Conservation (phyloP, 2,797 vertebrate genomes). For the Clangula hyemalis region DNA sequence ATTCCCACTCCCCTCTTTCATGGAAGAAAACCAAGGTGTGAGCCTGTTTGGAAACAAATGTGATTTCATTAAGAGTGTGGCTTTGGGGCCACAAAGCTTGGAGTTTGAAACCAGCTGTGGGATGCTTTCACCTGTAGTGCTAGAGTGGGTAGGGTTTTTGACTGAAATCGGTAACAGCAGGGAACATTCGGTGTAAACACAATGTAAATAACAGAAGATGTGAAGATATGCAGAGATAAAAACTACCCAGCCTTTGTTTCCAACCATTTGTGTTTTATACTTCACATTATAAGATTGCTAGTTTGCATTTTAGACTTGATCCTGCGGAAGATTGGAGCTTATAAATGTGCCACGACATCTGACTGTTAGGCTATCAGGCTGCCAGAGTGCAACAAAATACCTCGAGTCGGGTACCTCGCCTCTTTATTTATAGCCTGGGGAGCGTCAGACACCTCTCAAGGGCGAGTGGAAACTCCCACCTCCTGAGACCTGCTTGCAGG, state of each 20-base stretch:
- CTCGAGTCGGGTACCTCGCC: neutral
- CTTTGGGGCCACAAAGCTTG: neutral
- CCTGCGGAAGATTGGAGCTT: neutral
- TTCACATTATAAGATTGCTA: neutral
- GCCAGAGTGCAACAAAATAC: constrained; percentile 17
- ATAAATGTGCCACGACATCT: neutral
- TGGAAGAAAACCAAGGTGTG: neutral
- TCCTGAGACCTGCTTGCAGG: neutral
- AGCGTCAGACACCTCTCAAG: neutral
- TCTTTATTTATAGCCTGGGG: constrained; percentile 8
- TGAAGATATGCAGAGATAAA: constrained; percentile 1
- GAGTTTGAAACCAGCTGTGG: neutral
- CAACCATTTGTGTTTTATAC: neutral
- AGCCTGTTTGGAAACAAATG: neutral
- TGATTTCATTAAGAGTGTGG: neutral
- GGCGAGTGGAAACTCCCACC: constrained; percentile 3
- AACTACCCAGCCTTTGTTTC: neutral
- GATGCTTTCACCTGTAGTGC: neutral
- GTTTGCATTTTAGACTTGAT: constrained; percentile 9
- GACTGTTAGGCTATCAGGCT: constrained; percentile 25
- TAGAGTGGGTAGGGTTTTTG: neutral
- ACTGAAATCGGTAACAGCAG: neutral
- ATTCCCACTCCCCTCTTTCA: neutral
- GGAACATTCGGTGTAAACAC: neutral
- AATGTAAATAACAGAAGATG: neutral